phyloP scores from a whole-genome alignment of 2,113 vertebrate genomes.

The Terrapene triunguis region DNA sequence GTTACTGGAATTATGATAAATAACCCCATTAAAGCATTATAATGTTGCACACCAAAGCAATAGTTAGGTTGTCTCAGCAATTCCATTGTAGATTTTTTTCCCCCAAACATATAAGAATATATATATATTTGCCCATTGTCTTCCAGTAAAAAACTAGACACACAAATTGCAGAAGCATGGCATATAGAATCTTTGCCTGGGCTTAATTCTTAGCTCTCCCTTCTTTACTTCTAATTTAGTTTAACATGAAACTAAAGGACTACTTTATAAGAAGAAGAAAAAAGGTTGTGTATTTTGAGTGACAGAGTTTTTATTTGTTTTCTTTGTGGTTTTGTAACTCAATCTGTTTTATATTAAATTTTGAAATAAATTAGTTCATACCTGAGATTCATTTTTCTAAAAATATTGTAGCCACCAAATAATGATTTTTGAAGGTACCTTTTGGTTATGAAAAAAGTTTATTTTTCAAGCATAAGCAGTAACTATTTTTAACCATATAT shows the following conservation, averaged over 20 bases:
- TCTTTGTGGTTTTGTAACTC: not conserved
- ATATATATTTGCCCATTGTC: not conserved
- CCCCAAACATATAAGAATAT: not conserved
- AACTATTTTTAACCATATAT: constrained; percentile 11
- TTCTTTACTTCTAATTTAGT: not conserved
- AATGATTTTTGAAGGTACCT: constrained; percentile 16
- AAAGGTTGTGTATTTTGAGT: not conserved
- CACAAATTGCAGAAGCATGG: not conserved
- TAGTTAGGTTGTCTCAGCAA: not conserved
- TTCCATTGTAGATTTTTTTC: not conserved
- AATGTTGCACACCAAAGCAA: fast-evolving
- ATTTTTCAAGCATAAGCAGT: constrained; percentile 4
- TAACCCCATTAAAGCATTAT: not conserved
- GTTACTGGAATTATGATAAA: not conserved
- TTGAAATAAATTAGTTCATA: not conserved
- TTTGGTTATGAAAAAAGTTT: constrained; percentile 26
- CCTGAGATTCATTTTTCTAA: constrained; percentile 21
- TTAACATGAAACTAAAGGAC: constrained; percentile 9
- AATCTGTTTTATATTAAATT: constrained; percentile 20
- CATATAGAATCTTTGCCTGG: not conserved
- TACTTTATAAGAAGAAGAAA: constrained; percentile 4
- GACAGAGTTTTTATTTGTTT: not conserved
- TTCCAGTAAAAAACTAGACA: not conserved
- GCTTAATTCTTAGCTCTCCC: constrained; percentile 15
- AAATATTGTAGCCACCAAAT: constrained; percentile 32